Evolutionary conservation across 2,797 vertebrate species (phyloP), one percentile per base, ranked within the genome.

Genomic region (Fratercula arctica): DNA sequence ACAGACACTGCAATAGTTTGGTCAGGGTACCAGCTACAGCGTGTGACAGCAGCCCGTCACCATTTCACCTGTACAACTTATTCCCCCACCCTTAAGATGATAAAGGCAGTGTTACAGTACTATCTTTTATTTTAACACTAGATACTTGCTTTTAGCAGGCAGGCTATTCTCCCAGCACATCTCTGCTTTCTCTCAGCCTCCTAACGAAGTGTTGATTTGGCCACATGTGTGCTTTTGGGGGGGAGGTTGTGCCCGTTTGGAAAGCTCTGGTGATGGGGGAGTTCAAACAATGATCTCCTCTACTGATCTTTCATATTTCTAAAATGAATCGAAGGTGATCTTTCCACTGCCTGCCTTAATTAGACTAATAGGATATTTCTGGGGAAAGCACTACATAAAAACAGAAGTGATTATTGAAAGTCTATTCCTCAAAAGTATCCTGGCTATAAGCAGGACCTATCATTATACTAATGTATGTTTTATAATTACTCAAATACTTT

Each of bases 361-460:
- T 89, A 91, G 77, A 75, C 46, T 89, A 66, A 92, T 68, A 78
- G 94, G 76, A 89, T 83, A 81, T 66, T 89, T 94, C 57, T 81
- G 35, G 72, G 69, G 53, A 67, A 57, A 83, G 73, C 50, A 61
- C 13, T 41, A 80, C 12, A 68, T 79, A 21, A 78, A 76, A 82
- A 69, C 45, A 82, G 66, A 72, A 76, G 82, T 41, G 61, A 76
- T 96, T 79, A 78, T 61, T 89, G 73, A 16, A 91, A 69, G 31
- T 21, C 53, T 86, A 50, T n/a, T 79, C 87, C 84, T 94, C 75
- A 69, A 5, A 87, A 73, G 46, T 21, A 51, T 7, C 72, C 51
- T 35, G 73, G 78, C 69, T 79, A 23, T 43, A 84, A 91, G 50
- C 59, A 83, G 61, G 87, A 41, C 11, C 53, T 91, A 79, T 23